Evolutionary conservation across 2,888 invertebrate genomes (phyloP), one percentile per base, ranked within the genome.

Genomic region (Temnothorax ravouxi): DNA sequence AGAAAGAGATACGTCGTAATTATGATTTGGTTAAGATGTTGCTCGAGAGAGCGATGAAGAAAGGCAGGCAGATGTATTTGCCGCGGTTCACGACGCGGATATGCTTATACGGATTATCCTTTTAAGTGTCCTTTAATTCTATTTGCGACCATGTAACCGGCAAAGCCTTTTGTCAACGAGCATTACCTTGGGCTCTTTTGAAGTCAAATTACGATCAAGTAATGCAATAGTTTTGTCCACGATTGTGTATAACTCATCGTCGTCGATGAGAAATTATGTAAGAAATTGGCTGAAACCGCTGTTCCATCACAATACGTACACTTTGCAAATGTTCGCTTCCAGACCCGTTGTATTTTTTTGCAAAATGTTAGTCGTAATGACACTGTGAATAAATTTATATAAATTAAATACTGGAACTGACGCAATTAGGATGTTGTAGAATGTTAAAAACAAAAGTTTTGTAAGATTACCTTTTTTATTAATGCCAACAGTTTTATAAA

Each of bases 141-240:
- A 85, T 90, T 88, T 88, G 86, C 75, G 79, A 71, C 74, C 69
- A 52, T 47, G 56, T 67, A 79, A 44, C 54, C 29, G 81, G 64
- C 75, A 88, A 90, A 88, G 80, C 83, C 87, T 89, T 89, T 89
- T 88, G 87, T 86, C 88, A 88, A 90, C 86, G 90, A 84, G 75
- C 83, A 90, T 90, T 89, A 88, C 80, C 52, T 61, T 41, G 81
- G 47, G 62, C 67, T 71, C 86, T 90, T 90, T 90, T 90, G 84
- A 86, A 86, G 86, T 86, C 64, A 85, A 90, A 90, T 89, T 89
- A 88, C 85, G 82, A 90, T 89, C 85, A 85, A 88, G 76, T 87
- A 88, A 90, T 85, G 87, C 82, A 87, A 85, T 88, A 81, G 83
- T 85, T 83, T 84, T 83, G 74, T 75, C 75, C 84, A 69, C 66